A percentile compares a stretch with the other conserved stretches of the same genome.
Conservation (phyloP, 2,113 vertebrate species). For the Oenanthe melanoleuca region DNA sequence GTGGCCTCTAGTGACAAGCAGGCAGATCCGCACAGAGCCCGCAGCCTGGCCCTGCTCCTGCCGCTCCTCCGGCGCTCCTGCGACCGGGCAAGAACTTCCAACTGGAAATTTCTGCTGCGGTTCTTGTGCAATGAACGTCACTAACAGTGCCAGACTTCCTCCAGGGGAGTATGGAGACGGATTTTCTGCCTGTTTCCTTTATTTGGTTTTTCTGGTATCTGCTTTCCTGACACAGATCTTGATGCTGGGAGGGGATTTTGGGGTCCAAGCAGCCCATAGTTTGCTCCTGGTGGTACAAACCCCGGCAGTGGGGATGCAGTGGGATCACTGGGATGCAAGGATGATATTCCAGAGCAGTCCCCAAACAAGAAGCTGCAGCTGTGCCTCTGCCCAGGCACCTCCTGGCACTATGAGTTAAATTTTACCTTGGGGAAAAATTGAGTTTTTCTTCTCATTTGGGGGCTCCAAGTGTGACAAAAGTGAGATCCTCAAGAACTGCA, state of each 20-base stretch:
- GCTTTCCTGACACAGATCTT: neutral
- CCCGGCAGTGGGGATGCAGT: neutral
- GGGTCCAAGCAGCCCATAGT: neutral
- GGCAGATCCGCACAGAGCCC: neutral
- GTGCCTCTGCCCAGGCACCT: neutral
- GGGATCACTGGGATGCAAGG: neutral
- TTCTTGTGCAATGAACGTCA: fast-evolving
- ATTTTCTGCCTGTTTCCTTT: neutral
- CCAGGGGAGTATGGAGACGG: fast-evolving
- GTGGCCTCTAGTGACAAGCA: conserved; percentile 52
- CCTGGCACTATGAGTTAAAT: neutral
- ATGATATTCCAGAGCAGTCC: neutral
- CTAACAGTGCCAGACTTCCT: fast-evolving
- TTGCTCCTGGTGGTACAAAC: neutral
- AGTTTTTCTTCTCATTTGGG: neutral
- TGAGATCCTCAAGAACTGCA: fast-evolving
- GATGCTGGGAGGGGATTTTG: neutral
- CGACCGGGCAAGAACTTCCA: neutral
- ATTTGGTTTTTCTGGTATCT: neutral
- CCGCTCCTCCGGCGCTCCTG: neutral
- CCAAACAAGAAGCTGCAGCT: neutral
- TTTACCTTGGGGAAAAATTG: fast-evolving
- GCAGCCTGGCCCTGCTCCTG: neutral
- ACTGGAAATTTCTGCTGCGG: neutral
- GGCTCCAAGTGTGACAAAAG: neutral